Base-by-base conservation (phyloP, 2,888 invertebrate species). In the Lissocephala sabroskyi region DNA sequence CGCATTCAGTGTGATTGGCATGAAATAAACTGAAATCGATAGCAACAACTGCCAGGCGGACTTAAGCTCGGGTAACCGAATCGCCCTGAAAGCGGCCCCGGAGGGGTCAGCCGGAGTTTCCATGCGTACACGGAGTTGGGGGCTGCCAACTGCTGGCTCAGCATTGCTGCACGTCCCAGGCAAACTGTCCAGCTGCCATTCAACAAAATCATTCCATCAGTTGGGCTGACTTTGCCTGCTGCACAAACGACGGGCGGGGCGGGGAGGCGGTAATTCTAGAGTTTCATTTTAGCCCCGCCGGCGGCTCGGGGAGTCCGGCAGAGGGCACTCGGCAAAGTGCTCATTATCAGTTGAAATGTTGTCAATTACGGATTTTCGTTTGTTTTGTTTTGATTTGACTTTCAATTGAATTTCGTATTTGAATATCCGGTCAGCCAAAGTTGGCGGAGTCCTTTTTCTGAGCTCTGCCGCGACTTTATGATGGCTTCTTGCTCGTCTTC, bases 261-360 rank as follows among this genome's bases (percentile, higher is more conserved):
- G n/a, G n/a, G n/a, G n/a, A n/a, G n/a, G n/a, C n/a, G n/a, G n/a
- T n/a, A n/a, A n/a, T n/a, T n/a, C n/a, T n/a, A n/a, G n/a, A n/a
- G n/a, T n/a, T n/a, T n/a, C n/a, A n/a, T n/a, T n/a, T n/a, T n/a
- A n/a, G n/a, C n/a, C n/a, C n/a, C n/a, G n/a, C n/a, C n/a, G n/a
- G n/a, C n/a, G n/a, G 3, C 23, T 23, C 23, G 23, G 4, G 7
- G 23, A 23, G 23, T 23, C n/a, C n/a, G n/a, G n/a, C n/a, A n/a
- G n/a, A n/a, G n/a, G n/a, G n/a, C n/a, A n/a, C n/a, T n/a, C 48
- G 11, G 57, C 44, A 59, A 65, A 61, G 61, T 60, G 61, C 71
- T 66, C 66, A 73, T 74, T 77, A 74, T 70, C 75, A 56, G 63
- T 54, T 63, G 66, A 74, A 77, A 79, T 74, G 74, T 63, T 79